Evolutionary conservation across 2,888 invertebrate genomes (phyloP).

Genomic region (Callinectes sapidus): DNA sequence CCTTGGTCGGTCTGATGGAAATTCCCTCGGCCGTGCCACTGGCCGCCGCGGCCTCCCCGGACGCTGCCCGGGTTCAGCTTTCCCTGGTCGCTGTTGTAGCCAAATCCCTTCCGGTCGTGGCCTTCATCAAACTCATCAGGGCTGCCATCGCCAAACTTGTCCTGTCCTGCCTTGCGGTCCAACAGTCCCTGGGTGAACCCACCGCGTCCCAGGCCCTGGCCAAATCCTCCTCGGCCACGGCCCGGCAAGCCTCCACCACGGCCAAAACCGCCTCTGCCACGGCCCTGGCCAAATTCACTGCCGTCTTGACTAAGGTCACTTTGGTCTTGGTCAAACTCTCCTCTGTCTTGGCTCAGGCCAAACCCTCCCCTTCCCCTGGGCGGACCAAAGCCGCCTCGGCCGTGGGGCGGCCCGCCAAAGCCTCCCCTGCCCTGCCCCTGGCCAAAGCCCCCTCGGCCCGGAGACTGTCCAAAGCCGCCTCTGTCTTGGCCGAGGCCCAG

Average conservation of each 20-base stretch:
- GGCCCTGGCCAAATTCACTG: conserved; percentile 23
- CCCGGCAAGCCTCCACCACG: neutral
- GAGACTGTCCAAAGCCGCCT: conserved; percentile 42
- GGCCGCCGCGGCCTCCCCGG: conserved; percentile 11
- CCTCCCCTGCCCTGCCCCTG: neutral
- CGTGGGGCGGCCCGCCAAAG: neutral
- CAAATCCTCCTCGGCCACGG: conserved; percentile 28
- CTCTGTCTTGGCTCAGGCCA: neutral
- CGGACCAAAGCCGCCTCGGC: conserved; percentile 22
- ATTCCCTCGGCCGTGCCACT: conserved; percentile 26
- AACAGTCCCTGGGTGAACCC: conserved; percentile 7
- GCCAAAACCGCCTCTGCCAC: conserved; percentile 30
- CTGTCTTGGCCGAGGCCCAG: conserved; percentile 43
- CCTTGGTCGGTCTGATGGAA: neutral
- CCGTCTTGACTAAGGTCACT: conserved; percentile 31
- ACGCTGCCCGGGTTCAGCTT: conserved; percentile 11
- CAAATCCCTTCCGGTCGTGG: neutral
- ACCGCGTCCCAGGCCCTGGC: neutral
- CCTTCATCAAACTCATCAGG: neutral
- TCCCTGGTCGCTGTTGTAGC: neutral
- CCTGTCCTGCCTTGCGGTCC: neutral
- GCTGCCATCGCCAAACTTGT: conserved; percentile 14
- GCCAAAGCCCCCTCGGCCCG: conserved; percentile 37
- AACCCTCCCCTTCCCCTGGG: conserved; percentile 40
- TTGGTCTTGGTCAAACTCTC: conserved; percentile 16